Conservation (phyloP, 2,888 invertebrate species). For the Drosophila neotestacea region DNA sequence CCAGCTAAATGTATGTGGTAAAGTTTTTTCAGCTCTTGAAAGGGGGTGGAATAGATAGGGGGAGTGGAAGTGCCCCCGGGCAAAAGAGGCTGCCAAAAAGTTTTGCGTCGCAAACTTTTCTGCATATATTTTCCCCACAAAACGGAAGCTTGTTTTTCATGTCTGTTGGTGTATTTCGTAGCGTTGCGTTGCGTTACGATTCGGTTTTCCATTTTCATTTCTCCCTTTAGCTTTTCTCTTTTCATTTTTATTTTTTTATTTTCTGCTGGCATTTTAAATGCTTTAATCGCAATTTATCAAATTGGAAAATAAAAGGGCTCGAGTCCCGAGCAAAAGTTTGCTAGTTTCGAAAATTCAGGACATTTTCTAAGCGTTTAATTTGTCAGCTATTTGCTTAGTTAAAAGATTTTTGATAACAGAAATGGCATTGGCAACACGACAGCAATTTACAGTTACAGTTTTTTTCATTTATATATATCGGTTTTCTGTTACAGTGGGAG, state of each 20-base stretch:
- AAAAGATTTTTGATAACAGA: slow-evolving; percentile 39
- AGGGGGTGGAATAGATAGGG: not conserved
- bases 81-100: slow-evolving; percentile 72
- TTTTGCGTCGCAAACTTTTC: slow-evolving; percentile 75
- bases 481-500: slow-evolving; percentile 23
- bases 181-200: slow-evolving; percentile 32
- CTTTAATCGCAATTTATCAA: slow-evolving; percentile 81
- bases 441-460: slow-evolving; percentile 26
- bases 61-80: slow-evolving; percentile 2
- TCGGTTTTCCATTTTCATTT: slow-evolving; percentile 29
- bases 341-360: slow-evolving; percentile 18
- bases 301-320: slow-evolving; percentile 68
- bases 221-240: not conserved
- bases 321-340: slow-evolving; percentile 46
- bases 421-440: slow-evolving; percentile 8
- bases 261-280: slow-evolving; percentile 59
- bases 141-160: slow-evolving; percentile 77
- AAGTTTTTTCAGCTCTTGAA: slow-evolving; percentile 41
- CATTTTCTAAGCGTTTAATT: slow-evolving; percentile 67
- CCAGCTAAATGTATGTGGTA: slow-evolving; percentile 40
- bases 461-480: not conserved
- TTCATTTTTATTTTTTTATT: slow-evolving; percentile 33
- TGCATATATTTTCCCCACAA: slow-evolving; percentile 76
- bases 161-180: slow-evolving; percentile 68
- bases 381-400: slow-evolving; percentile 59